Evolutionary conservation across 2,113 vertebrate species (phyloP).

Genomic region (Ophthalmolycus amberensis): DNA sequence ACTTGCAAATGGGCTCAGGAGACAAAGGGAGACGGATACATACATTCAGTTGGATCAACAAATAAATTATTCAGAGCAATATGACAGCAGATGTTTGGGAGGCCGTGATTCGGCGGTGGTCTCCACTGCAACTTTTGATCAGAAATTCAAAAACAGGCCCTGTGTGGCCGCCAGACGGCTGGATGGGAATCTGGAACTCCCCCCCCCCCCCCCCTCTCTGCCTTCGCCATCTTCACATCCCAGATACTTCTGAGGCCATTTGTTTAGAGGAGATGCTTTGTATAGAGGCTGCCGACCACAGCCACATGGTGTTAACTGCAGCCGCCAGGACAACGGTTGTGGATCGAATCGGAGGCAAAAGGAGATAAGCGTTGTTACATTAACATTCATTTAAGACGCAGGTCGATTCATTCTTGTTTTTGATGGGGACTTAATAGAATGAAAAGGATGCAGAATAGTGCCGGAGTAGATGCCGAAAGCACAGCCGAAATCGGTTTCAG

Average conservation of each 20-base stretch:
- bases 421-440: background rate
- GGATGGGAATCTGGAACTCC: constrained; percentile 27
- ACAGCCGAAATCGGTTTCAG: background rate
- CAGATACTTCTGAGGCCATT: constrained; percentile 53
- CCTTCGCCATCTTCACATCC: constrained; percentile 42
- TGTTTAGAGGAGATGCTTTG: constrained; percentile 35
- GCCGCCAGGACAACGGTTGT: background rate
- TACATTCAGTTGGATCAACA: constrained; percentile 78
- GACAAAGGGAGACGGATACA: constrained; percentile 58
- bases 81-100: constrained; percentile 83
- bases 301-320: background rate
- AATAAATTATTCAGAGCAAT: constrained; percentile 81
- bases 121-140: constrained; percentile 78
- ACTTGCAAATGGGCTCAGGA: constrained; percentile 55
- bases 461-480: background rate
- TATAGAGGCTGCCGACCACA: constrained; percentile 28
- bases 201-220: background rate
- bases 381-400: constrained; percentile 4
- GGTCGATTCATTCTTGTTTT: background rate
- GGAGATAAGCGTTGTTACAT: background rate
- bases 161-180: constrained; percentile 68
- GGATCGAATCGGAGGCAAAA: background rate
- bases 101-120: constrained; percentile 76
- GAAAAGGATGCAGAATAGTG: background rate
- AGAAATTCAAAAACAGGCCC: constrained; percentile 81